Base-by-base conservation (phyloP, 2,113 vertebrate genomes). In the Elephantulus edwardii region DNA sequence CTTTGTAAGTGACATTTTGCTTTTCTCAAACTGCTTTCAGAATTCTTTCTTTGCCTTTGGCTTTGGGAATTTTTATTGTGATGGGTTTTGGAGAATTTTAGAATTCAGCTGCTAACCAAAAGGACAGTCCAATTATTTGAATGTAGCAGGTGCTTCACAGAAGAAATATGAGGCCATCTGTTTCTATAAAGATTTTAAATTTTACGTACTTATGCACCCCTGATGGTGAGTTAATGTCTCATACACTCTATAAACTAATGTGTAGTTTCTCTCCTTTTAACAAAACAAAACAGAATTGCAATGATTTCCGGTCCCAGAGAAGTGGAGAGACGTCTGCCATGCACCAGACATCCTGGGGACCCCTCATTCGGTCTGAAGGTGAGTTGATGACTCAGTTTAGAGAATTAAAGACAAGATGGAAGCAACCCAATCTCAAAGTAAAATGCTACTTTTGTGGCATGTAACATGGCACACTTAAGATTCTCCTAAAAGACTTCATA, bases 301-400 rank as follows among this genome's bases (percentile, higher is more conserved):
- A 70, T 3, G 75, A 93, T 1, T 50, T 94, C 1, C 91, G 93
- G 44, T 42, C 75, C 1, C 87, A n/a, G 81, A 93, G 93, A 46
- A 89, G 26, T 0, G 17, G 14, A 0, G 74, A 89, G 1, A 28
- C 13, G 0, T 38, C 54, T 0, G n/a, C 2, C 0, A 50, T 68
- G 2, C 85, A 94, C 62, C 91, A 89, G 93, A 84, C 35, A 8
- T 89, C 96, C 84, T 95, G 96, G 96, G 96, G 96, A 4, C 96
- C 96, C 56, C 94, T 96, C 26, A 1, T 89, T 8, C 91, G 88
- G 0, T 68, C 87, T 4, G 74, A 75, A 75, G 95, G 96, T 96
- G 46, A 95, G 96, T 52, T 3, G 20, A 8, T 14, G n/a, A 5
- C 64, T 38, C 1, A 7, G 42, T 35, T n/a, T 44, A 64, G 64